Evolutionary conservation across 2,113 vertebrate species (phyloP).

Genomic region (Indri indri): DNA sequence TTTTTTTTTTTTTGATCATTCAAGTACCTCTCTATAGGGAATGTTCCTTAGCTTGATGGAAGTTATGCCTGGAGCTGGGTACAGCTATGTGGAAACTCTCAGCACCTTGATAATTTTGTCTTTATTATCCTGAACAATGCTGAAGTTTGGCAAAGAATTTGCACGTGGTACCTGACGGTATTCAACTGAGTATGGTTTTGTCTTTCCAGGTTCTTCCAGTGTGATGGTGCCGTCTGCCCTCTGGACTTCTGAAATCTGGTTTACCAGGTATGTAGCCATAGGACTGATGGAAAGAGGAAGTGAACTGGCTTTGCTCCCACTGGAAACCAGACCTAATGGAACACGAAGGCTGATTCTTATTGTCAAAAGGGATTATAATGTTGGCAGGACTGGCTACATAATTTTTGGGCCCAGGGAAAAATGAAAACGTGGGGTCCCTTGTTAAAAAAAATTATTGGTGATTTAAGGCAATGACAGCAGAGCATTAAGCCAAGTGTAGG

Average conservation of each 20-base stretch:
- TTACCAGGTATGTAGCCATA: background rate
- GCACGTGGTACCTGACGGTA: background rate
- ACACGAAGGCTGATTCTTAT: background rate
- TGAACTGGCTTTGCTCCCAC: background rate
- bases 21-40: background rate
- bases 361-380: background rate
- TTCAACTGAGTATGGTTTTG: background rate
- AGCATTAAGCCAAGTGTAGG: background rate
- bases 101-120: background rate
- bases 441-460: background rate
- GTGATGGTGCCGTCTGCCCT: background rate
- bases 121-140: background rate
- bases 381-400: background rate
- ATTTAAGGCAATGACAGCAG: background rate
- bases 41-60: background rate
- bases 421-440: background rate
- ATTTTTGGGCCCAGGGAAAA: background rate
- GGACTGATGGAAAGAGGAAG: background rate
- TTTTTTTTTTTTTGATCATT: background rate
- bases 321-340: background rate
- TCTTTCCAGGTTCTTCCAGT: background rate
- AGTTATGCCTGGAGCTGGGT: background rate
- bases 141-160: background rate
- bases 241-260: background rate
- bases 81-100: background rate